Percentiles rank a stretch among this genome's conserved stretches.
phyloP scores from a whole-genome alignment of 2,888 invertebrate genomes.

The Diaperis boleti region DNA sequence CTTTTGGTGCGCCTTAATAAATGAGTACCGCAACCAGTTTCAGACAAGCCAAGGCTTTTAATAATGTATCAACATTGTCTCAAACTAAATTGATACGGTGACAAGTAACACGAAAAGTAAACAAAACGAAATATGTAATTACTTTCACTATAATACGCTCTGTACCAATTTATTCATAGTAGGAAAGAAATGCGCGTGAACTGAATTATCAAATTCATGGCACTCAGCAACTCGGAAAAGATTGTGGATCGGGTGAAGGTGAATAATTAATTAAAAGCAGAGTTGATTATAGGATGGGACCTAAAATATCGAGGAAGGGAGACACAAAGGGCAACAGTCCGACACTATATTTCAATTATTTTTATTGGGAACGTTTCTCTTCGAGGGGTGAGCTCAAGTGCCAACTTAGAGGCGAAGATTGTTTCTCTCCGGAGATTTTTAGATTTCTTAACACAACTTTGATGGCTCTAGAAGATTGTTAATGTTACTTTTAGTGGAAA shows the following conservation, averaged over 20 bases:
- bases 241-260: too few species aligned
- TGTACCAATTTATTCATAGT: slow-evolving; percentile 3
- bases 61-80: slow-evolving; percentile 28
- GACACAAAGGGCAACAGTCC: slow-evolving; percentile 17
- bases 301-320: slow-evolving; percentile 27
- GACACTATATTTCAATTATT: slow-evolving; percentile 27
- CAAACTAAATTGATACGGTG: slow-evolving; percentile 15
- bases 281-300: slow-evolving; percentile 24
- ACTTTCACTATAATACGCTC: not conserved
- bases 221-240: too few species aligned
- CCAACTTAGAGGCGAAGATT: not conserved
- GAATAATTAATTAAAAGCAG: slow-evolving; percentile 27
- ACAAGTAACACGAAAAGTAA: slow-evolving; percentile 2
- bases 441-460: too few species aligned
- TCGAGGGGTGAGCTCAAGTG: slow-evolving; percentile 1
- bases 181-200: slow-evolving; percentile 8
- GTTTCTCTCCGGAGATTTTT: too few species aligned
- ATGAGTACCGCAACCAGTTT: slow-evolving; percentile 21
- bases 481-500: too few species aligned
- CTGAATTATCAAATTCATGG: slow-evolving; percentile 9
- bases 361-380: not conserved
- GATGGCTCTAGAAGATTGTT: too few species aligned
- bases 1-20: slow-evolving; percentile 9
- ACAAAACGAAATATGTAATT: too few species aligned
- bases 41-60: slow-evolving; percentile 18